Conservation (phyloP, 1,140 invertebrate genomes). For the Lepidurus packardi region DNA sequence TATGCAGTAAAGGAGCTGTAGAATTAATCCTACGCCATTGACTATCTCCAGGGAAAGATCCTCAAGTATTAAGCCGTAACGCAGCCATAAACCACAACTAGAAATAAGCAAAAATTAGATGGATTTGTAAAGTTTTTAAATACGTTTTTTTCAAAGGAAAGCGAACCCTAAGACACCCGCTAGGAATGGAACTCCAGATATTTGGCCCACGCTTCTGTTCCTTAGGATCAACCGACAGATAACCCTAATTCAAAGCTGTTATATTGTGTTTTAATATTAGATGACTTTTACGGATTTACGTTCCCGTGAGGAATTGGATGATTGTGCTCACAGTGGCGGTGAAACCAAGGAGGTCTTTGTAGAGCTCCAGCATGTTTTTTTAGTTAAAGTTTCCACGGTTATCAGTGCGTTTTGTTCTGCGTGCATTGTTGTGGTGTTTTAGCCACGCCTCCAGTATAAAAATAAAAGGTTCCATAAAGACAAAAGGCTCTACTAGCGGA, state of each 20-base stretch:
- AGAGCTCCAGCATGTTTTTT: neutral
- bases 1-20: slow-evolving; percentile 58
- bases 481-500: no score
- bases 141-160: slow-evolving; percentile 33
- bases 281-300: slow-evolving; percentile 48
- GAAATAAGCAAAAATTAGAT: slow-evolving; percentile 33
- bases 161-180: slow-evolving; percentile 69
- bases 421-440: no score
- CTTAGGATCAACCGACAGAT: slow-evolving; percentile 60
- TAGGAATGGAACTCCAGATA: slow-evolving; percentile 65
- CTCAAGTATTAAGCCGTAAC: slow-evolving; percentile 60
- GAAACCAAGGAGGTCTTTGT: slow-evolving; percentile 50
- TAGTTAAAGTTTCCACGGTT: neutral
- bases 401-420: no score
- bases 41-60: slow-evolving; percentile 61
- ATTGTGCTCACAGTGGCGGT: slow-evolving; percentile 61
- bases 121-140: neutral
- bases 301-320: slow-evolving; percentile 61
- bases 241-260: slow-evolving; percentile 51
- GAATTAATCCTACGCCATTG: slow-evolving; percentile 58
- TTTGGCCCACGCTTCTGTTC: slow-evolving; percentile 60
- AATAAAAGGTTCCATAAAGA: no score
- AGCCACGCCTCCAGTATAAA: no score
- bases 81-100: slow-evolving; percentile 61
- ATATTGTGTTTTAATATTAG: slow-evolving; percentile 32